Percentiles rank a stretch among this genome's conserved stretches.
phyloP scores from a whole-genome alignment of 2,888 invertebrate species.

The Drosophila basisetae region DNA sequence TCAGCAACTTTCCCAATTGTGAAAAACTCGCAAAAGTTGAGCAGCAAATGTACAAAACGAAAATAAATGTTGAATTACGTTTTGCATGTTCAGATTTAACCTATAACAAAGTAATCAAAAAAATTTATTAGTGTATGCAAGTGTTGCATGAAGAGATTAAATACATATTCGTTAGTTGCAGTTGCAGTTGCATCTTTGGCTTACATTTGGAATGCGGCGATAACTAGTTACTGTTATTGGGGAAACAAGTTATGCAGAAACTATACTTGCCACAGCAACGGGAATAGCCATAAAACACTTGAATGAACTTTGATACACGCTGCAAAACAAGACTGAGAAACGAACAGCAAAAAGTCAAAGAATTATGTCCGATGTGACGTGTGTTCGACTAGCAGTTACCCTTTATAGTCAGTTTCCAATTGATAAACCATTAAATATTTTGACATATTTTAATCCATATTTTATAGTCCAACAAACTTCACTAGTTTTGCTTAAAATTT shows the following conservation, averaged over 20 bases:
- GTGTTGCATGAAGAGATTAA: slow-evolving; percentile 1
- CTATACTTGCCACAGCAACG: slow-evolving; percentile 7
- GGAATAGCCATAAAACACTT: slow-evolving; percentile 2
- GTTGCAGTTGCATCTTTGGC: slow-evolving; percentile 1
- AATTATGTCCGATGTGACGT: neutral
- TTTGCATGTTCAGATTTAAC: neutral
- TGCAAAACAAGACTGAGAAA: neutral
- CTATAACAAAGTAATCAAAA: neutral
- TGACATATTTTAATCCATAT: neutral
- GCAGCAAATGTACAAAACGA: neutral
- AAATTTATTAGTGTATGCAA: neutral
- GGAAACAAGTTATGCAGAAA: neutral
- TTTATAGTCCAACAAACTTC: neutral
- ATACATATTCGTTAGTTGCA: neutral
- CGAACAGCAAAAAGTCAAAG: slow-evolving; percentile 1
- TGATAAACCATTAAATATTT: neutral
- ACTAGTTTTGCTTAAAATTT: neutral
- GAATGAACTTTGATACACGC: slow-evolving; percentile 2
- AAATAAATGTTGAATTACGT: neutral
- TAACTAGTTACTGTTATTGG: neutral
- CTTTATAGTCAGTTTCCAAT: neutral
- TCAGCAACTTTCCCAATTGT: neutral
- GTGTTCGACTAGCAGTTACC: neutral
- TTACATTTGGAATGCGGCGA: neutral
- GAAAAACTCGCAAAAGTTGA: neutral